Conservation (phyloP, 2,888 invertebrate genomes). For the Morpho helenor region DNA sequence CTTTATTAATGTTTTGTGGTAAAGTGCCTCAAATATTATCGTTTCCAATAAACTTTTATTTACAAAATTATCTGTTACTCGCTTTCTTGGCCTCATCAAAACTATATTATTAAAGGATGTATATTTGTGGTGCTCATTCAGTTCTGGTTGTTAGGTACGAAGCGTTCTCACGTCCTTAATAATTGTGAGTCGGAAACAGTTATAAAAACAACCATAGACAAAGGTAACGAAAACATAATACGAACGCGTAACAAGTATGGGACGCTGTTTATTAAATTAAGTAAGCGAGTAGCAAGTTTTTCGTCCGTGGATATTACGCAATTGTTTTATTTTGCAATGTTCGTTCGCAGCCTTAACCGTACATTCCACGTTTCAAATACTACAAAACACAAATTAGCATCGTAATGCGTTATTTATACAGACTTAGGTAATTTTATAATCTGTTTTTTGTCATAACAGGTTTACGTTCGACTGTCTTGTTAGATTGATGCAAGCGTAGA, state of each 20-base stretch:
- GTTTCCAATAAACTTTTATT: no score
- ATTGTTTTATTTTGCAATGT: conserved; percentile 15
- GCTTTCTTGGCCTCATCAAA: no score
- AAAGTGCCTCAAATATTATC: no score
- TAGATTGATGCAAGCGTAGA: no score
- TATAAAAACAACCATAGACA: conserved; percentile 71
- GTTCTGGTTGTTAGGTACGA: conserved; percentile 36
- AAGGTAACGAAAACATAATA: conserved; percentile 67
- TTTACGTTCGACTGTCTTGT: no score
- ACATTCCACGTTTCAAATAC: conserved; percentile 17
- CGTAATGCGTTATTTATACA: conserved; percentile 22
- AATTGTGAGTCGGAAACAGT: conserved; percentile 67
- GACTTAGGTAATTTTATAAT: conserved; percentile 19
- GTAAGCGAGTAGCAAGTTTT: conserved; percentile 20
- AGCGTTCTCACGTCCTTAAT: conserved; percentile 73
- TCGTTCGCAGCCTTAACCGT: conserved; percentile 11
- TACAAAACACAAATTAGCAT: conserved; percentile 23
- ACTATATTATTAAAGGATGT: no score
- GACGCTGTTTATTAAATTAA: conserved; percentile 36
- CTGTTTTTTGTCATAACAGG: background rate
- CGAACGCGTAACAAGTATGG: conserved; percentile 50
- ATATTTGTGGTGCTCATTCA: conserved; percentile 38
- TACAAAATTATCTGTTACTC: no score
- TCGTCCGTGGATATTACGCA: conserved; percentile 14
- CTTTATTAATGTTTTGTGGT: no score